Base-by-base conservation (phyloP, 2,888 invertebrate species). In the Ferrisia virgata region DNA sequence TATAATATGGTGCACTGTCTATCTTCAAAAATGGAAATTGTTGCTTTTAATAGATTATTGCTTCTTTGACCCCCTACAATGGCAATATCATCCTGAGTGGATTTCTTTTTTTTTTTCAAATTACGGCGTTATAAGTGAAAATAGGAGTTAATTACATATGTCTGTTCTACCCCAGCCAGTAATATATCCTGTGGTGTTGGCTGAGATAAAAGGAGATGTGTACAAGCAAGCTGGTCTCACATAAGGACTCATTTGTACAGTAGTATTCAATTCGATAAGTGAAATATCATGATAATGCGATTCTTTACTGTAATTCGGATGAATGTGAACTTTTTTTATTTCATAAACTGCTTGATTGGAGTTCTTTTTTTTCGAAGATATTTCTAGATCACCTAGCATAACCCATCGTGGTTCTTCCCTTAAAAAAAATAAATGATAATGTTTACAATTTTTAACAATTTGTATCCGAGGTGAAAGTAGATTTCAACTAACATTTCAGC, bases 181-280 rank as follows among this genome's bases (percentile, higher is more conserved):
- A n/a, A 81, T 47, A n/a, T 3, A n/a, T 2, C n/a, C n/a, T 5
- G 2, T n/a, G 8, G n/a, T 58, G 28, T 6, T 2, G 3, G 13
- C 33, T 9, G 43, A n/a, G 2, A 33, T 33, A 13, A n/a, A 15
- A 5, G 33, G 53, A 5, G 31, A 15, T n/a, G 81, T 81, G 28
- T 53, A 33, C n/a, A 81, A 18, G 31, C 81, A 81, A 31, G 58
- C 58, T 28, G 81, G 81, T 18, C 81, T 81, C 0, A 81, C 33
- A 33, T 25, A 13, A n/a, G 81, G 25, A 15, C n/a, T 28, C 15
- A 58, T 18, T 33, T 13, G 6, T 1, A 81, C 81, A 15, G 31
- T n/a, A 15, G 39, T 6, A 5, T 81, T 25, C 33, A 81, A 31
- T 31, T 81, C 31, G 5, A 53, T 33, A 28, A 81, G 36, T n/a